phyloP scores from a whole-genome alignment of 2,113 vertebrate species.

The Rhabdornis inornatus region DNA sequence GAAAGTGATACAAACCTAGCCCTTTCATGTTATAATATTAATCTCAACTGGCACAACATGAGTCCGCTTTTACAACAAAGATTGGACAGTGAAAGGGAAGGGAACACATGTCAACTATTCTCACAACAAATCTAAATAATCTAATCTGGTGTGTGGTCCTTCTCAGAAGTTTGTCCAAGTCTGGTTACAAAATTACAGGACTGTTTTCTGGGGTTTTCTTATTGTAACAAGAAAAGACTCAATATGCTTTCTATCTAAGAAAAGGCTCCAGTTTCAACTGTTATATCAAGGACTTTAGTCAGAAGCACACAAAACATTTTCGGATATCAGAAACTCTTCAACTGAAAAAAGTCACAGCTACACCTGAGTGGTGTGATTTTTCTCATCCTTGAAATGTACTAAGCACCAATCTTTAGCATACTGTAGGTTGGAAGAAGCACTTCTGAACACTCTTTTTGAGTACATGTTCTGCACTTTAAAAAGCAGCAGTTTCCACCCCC shows the following conservation, averaged over 20 bases:
- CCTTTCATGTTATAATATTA: slow-evolving; percentile 62
- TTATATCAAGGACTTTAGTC: not conserved
- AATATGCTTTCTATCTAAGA: not conserved
- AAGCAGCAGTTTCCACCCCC: not conserved
- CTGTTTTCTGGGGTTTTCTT: not conserved
- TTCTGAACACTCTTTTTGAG: not conserved
- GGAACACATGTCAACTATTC: slow-evolving; percentile 25
- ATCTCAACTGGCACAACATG: slow-evolving; percentile 63
- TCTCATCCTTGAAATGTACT: not conserved
- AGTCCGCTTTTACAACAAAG: slow-evolving; percentile 50
- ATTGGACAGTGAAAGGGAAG: slow-evolving; percentile 42
- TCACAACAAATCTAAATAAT: slow-evolving; percentile 54
- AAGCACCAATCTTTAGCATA: not conserved
- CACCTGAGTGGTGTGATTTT: not conserved
- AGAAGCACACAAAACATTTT: not conserved
- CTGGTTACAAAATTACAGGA: slow-evolving; percentile 37
- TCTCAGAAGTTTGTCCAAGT: slow-evolving; percentile 55
- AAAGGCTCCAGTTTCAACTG: not conserved
- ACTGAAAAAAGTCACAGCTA: not conserved
- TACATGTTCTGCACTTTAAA: slow-evolving; percentile 3
- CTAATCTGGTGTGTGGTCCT: slow-evolving; percentile 53
- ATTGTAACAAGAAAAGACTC: not conserved
- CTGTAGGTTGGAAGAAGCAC: not conserved
- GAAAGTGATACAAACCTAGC: slow-evolving; percentile 45
- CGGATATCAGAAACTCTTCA: not conserved